These are phyloP conservation scores for Buathra laborator DNA, from an alignment of 2,888 invertebrate genomes.

Conservation along the genomic window DNA sequence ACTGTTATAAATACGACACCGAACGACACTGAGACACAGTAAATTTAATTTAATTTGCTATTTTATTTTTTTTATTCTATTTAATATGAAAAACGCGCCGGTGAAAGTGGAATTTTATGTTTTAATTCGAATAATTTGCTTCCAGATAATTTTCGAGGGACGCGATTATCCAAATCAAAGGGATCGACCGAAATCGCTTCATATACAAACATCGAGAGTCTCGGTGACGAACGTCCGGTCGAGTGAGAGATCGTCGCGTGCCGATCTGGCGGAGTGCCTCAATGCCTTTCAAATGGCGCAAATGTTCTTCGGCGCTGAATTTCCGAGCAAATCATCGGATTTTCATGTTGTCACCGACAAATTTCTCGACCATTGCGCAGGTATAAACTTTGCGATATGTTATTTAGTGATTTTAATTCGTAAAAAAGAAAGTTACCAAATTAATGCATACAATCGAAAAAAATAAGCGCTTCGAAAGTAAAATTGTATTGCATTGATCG, in stretches of 20 bases:
- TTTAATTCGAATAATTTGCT: slow-evolving; percentile 66
- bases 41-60: slow-evolving; percentile 31
- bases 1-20: no score
- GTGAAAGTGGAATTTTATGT: not conserved
- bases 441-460: no score
- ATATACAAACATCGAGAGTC: slow-evolving; percentile 93
- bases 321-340: slow-evolving; percentile 90
- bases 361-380: slow-evolving; percentile 90
- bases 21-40: no score
- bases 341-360: slow-evolving; percentile 93
- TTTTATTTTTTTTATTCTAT: not conserved
- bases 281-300: slow-evolving; percentile 92
- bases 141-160: slow-evolving; percentile 92
- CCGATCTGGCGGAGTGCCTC: slow-evolving; percentile 93
- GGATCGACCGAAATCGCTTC: slow-evolving; percentile 95
- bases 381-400: slow-evolving; percentile 75
- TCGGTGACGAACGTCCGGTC: slow-evolving; percentile 90
- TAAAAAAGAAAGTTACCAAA: no score
- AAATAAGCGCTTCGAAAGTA: no score
- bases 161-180: slow-evolving; percentile 92
- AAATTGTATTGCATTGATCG: no score
- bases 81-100: no score
- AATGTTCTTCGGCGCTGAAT: slow-evolving; percentile 91
- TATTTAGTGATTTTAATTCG: not conserved
- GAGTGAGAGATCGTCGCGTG: slow-evolving; percentile 89